phyloP scores from a whole-genome alignment of 2,888 invertebrate genomes.

The Augochlorella aurata region DNA sequence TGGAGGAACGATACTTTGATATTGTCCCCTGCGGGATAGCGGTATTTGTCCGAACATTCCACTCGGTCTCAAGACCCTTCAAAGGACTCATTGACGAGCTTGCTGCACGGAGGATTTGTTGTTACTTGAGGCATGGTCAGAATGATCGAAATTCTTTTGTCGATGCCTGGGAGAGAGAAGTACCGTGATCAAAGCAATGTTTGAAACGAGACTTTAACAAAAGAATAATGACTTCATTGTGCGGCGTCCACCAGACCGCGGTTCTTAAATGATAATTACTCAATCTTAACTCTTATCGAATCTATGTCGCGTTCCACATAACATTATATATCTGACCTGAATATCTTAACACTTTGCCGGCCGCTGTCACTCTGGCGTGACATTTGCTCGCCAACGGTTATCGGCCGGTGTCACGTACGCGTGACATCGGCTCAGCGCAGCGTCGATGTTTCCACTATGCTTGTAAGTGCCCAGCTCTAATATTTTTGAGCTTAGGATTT shows the following conservation, averaged over 20 bases:
- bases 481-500: no score
- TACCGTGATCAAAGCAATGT: not conserved
- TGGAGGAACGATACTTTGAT: conserved; percentile 1
- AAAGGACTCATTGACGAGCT: not conserved
- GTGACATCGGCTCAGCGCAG: no score
- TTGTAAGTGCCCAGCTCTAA: no score
- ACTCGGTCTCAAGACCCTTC: not conserved
- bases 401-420: no score
- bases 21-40: not conserved
- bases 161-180: not conserved
- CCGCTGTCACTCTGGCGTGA: no score
- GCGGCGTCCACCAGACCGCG: not conserved
- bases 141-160: not conserved
- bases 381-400: no score
- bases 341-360: no score
- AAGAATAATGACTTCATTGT: not conserved
- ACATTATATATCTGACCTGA: no score
- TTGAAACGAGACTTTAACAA: not conserved
- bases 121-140: not conserved
- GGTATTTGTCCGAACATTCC: conserved; percentile 12
- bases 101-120: not conserved
- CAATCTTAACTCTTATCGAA: not conserved
- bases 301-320: no score
- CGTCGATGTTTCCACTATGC: no score
- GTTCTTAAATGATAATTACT: not conserved